Evolutionary conservation across 2,797 vertebrate species (phyloP).

Genomic region (Pelobates cultripes): DNA sequence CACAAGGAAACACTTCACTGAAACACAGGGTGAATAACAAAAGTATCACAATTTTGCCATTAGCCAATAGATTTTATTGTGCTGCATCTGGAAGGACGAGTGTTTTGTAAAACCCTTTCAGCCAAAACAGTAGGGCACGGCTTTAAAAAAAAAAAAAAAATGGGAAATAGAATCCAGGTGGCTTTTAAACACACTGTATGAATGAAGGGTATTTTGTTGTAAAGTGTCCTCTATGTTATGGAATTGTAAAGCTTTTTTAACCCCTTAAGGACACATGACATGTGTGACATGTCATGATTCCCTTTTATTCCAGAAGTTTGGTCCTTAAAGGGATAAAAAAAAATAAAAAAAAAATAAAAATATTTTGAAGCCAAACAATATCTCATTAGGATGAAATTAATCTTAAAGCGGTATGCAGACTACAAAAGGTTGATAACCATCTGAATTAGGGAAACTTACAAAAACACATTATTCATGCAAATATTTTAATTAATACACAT

Average conservation of each 20-base stretch:
- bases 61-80: constrained; percentile 10
- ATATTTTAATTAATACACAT: no score
- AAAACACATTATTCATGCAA: no score
- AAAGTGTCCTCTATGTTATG: background rate
- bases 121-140: background rate
- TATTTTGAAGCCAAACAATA: background rate
- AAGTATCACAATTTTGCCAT: constrained; percentile 18
- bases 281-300: no score
- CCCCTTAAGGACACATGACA: no score
- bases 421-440: no score
- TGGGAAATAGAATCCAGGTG: constrained; percentile 27
- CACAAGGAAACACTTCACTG: constrained; percentile 14
- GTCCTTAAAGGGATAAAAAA: no score
- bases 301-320: no score
- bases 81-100: background rate
- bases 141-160: background rate
- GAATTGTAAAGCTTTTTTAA: background rate
- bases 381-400: background rate
- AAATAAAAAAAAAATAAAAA: background rate
- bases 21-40: constrained; percentile 16
- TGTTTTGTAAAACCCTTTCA: background rate
- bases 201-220: background rate
- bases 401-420: background rate
- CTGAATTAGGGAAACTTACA: no score
- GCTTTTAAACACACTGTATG: background rate